Evolutionary conservation across 2,888 invertebrate species (phyloP).

Genomic region (Labia minor): DNA sequence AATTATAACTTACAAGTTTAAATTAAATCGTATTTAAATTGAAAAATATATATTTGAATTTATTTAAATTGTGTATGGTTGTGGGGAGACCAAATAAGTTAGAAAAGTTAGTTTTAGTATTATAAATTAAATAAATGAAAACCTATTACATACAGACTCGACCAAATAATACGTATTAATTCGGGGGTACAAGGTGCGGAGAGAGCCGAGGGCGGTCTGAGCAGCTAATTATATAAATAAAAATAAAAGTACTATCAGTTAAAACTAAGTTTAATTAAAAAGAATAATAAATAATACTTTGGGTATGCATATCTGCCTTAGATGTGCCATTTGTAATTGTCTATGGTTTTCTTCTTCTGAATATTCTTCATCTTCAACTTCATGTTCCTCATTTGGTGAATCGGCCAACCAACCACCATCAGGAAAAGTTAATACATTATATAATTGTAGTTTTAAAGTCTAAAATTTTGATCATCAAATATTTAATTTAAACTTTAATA

Average conservation of each 20-base stretch:
- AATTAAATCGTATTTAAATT: no score
- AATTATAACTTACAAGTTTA: no score
- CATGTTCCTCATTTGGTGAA: conserved; percentile 37
- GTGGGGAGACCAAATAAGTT: no score
- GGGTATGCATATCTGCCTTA: conserved; percentile 74
- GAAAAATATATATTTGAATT: no score
- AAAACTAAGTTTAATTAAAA: no score
- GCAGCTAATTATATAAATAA: not conserved
- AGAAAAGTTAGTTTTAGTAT: no score
- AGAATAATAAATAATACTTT: conserved; percentile 45
- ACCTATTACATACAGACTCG: no score
- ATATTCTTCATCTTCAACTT: conserved; percentile 27
- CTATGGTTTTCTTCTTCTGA: conserved; percentile 46
- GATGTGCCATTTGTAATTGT: conserved; percentile 56
- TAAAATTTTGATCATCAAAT: conserved; percentile 33
- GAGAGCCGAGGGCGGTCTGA: no score
- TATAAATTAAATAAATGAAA: no score
- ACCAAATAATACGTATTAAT: no score
- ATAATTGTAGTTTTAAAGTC: conserved; percentile 67
- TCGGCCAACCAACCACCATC: conserved; percentile 85
- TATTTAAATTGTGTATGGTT: no score
- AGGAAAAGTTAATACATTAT: conserved; percentile 79
- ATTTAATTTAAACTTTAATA: conserved; percentile 13
- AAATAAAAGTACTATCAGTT: not conserved
- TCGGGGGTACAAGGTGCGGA: no score